Percentiles rank a stretch among this genome's conserved stretches.
Evolutionary conservation across 2,797 vertebrate species (phyloP).

Genomic region (Epinephelus malabaricus): DNA sequence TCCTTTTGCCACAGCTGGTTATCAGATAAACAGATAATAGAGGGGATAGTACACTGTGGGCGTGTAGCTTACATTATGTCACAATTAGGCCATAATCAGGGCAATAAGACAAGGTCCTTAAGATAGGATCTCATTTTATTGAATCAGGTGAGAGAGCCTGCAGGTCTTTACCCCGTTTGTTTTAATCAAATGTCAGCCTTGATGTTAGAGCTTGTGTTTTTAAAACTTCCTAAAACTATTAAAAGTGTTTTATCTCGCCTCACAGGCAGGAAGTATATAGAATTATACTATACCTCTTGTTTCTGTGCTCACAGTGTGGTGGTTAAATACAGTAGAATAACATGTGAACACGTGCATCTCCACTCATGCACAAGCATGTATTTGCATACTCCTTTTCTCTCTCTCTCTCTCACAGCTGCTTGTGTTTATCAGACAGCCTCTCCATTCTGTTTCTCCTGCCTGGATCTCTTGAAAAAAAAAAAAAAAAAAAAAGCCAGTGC

Average conservation of each 20-base stretch:
- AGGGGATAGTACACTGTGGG: not conserved
- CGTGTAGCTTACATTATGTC: not conserved
- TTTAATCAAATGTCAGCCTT: no score
- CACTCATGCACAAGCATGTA: slow-evolving; percentile 25
- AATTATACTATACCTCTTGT: not conserved
- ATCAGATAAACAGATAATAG: slow-evolving; percentile 44
- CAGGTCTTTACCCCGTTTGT: no score
- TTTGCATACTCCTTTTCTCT: slow-evolving; percentile 46
- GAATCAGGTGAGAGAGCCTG: not conserved
- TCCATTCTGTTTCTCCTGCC: slow-evolving; percentile 43
- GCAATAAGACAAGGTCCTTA: not conserved
- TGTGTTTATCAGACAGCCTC: slow-evolving; percentile 72
- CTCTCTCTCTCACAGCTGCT: slow-evolving; percentile 72
- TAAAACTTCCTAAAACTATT: not conserved
- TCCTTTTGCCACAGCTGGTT: not conserved
- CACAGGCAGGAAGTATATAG: no score
- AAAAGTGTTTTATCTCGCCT: not conserved
- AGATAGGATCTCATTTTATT: not conserved
- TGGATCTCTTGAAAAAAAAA: slow-evolving; percentile 59
- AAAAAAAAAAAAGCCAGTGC: slow-evolving; percentile 57
- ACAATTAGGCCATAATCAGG: not conserved
- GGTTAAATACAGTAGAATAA: slow-evolving; percentile 10
- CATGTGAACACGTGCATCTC: not conserved
- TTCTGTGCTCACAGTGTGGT: not conserved
- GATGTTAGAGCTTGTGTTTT: not conserved